Percentiles rank a stretch among this genome's conserved stretches.
These are phyloP conservation scores for Cydia fagiglandana DNA, from an alignment of 1,140 invertebrate species.

Conservation along the genomic window DNA sequence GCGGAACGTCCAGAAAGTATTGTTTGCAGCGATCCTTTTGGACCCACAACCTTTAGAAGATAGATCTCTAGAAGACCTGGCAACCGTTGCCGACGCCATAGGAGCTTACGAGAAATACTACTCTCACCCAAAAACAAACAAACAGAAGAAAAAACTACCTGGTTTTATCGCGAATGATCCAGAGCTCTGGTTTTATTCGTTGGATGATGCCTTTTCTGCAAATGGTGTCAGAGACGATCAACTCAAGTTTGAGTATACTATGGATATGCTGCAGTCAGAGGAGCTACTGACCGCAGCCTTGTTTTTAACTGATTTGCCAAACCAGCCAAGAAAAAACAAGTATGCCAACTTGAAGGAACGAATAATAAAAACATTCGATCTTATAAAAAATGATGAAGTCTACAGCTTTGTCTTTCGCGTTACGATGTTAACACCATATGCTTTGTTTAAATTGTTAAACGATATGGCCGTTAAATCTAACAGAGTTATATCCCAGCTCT, in stretches of 20 bases:
- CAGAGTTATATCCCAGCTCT: neutral
- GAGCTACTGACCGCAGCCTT: neutral
- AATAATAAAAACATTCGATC: neutral
- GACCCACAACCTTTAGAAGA: neutral
- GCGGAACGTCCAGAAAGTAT: neutral
- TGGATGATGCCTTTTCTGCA: neutral
- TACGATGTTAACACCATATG: neutral
- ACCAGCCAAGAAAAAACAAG: neutral
- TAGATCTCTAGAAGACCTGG: neutral
- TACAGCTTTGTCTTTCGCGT: neutral
- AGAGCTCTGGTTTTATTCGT: neutral
- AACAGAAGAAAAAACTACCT: neutral
- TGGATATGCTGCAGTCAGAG: neutral
- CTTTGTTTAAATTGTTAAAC: neutral
- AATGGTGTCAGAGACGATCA: neutral
- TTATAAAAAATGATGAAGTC: neutral
- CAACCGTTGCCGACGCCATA: neutral
- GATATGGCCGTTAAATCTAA: neutral
- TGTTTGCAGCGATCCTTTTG: neutral
- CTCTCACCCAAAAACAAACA: neutral
- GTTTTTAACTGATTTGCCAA: neutral
- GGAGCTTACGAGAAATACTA: neutral
- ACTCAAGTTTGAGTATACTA: neutral
- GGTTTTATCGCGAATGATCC: neutral
- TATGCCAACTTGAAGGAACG: neutral